phyloP scores from a whole-genome alignment of 2,113 vertebrate species.

The Tympanuchus pallidicinctus region DNA sequence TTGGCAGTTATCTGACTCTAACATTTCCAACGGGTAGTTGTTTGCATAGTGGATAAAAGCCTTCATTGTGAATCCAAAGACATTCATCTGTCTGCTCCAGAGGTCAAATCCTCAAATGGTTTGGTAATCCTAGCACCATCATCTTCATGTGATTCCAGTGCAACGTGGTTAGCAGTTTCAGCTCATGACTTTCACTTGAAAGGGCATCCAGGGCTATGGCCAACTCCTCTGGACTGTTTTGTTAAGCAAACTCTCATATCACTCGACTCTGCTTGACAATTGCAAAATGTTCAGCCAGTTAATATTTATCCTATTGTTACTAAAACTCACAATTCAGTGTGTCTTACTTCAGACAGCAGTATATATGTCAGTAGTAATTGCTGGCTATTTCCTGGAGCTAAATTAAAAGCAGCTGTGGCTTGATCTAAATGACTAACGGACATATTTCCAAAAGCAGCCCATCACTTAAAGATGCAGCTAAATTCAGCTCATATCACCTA shows the following conservation, averaged over 20 bases:
- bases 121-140: neutral
- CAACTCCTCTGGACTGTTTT: conserved; percentile 9
- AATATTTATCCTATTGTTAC: conserved; percentile 58
- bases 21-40: neutral
- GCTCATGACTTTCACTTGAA: conserved; percentile 4
- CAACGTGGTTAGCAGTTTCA: neutral
- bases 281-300: conserved; percentile 48
- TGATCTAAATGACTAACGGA: neutral
- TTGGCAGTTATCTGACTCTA: neutral
- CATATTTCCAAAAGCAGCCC: neutral
- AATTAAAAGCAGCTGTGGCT: conserved; percentile 36
- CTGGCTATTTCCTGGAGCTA: neutral
- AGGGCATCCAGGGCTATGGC: neutral
- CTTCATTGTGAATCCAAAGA: neutral
- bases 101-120: conserved; percentile 29
- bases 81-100: neutral
- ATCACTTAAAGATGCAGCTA: neutral
- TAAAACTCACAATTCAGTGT: neutral
- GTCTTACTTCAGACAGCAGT: neutral
- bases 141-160: neutral
- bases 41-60: conserved; percentile 1
- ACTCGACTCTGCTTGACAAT: conserved; percentile 60
- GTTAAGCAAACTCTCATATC: conserved; percentile 26
- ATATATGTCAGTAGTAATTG: neutral
- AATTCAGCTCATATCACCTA: neutral